A percentile compares a stretch with the other conserved stretches of the same genome.
Conservation (phyloP, 2,888 invertebrate genomes). For the Drosophila neoperkinsi region DNA sequence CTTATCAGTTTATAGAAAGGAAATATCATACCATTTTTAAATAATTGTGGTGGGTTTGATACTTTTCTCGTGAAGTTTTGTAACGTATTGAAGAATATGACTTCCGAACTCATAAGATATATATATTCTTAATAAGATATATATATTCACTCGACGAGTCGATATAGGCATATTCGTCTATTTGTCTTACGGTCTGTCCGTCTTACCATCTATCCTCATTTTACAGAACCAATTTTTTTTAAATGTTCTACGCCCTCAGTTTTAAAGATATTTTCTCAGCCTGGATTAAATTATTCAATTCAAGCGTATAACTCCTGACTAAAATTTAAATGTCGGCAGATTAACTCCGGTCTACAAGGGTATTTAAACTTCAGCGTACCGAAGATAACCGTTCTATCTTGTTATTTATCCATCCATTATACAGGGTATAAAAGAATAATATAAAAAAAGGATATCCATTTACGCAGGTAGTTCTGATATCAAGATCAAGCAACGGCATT, state of each 20-base stretch:
- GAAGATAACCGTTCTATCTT: background rate
- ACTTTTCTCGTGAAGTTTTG: background rate
- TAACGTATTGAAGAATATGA: background rate
- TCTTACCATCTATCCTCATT: background rate
- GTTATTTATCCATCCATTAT: background rate
- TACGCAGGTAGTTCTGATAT: constrained; percentile 38
- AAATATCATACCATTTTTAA: background rate
- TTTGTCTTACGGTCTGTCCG: background rate
- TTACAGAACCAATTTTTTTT: background rate
- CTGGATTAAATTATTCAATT: background rate
- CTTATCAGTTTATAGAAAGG: background rate
- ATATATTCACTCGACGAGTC: background rate
- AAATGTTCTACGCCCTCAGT: background rate
- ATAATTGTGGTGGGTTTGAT: background rate
- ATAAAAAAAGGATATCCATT: constrained; percentile 30
- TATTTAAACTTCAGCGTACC: background rate
- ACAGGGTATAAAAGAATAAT: background rate
- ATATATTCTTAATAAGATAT: background rate
- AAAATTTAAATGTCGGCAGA: background rate
- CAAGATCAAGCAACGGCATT: constrained; percentile 16
- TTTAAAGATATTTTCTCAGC: background rate
- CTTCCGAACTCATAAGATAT: background rate
- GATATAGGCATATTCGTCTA: background rate
- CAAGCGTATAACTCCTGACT: background rate
- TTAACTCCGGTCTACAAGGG: background rate